Base-by-base conservation (phyloP, 2,113 vertebrate species). In the Gambusia affinis region DNA sequence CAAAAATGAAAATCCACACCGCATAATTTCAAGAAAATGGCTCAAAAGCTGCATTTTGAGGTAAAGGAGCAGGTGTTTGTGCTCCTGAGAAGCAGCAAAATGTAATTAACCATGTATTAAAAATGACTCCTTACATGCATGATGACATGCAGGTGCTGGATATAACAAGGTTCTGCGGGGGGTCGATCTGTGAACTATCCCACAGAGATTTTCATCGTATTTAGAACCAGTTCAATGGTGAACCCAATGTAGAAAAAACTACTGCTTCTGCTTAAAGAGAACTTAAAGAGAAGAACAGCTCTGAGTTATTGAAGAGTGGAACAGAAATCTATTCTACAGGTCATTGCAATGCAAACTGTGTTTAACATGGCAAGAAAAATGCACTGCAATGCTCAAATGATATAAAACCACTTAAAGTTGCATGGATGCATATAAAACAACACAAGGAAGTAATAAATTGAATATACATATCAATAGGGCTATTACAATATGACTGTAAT, bases 101-200 rank as follows among this genome's bases (percentile, higher is more conserved):
- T 75, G 17, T 39, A 82, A 83, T 82, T 72, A 86, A 47, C 51
- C 80, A 80, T 83, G 79, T 73, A 86, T 67, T 74, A 71, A 71
- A 51, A 68, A 69, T 30, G 39, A 76, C 70, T 85, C 68, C 54
- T 14, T 64, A 57, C n/a, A n/a, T 62, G 3, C 64, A 76, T 78
- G 63, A 76, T 79, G 4, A 66, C 76, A 33, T 75, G 15, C 67
- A 67, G 51, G n/a, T 39, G 67, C 27, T 71, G 31, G 35, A 51
- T 66, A 67, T 28, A 64, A 33, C 11, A 54, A n/a, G 2, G 10
- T 61, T n/a, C 60, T 60, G 29, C 42, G 57, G 63, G 63, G 31
- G 24, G n/a, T 35, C 14, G 57, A 33, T 30, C 22, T 27, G 14
- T 42, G 7, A 29, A 8, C 17, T 76, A 37, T 70, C 30, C 68